phyloP scores from a whole-genome alignment of 1,140 invertebrate genomes.

The Drosophila nigrodunni region DNA sequence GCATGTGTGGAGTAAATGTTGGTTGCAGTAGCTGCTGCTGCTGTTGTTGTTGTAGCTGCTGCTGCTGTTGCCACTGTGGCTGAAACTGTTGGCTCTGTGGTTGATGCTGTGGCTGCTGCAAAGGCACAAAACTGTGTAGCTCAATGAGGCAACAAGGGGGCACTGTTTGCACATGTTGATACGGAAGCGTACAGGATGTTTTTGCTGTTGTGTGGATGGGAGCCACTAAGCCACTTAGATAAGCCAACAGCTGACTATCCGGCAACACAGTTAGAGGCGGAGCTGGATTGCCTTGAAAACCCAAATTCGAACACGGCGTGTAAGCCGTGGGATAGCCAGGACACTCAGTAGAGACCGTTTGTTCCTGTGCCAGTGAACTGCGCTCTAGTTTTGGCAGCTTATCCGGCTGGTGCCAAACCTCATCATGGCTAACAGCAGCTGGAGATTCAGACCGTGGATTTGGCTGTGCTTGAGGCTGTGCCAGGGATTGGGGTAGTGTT shows the following conservation, averaged over 20 bases:
- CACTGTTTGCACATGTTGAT: not conserved
- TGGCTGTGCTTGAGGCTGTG: not conserved
- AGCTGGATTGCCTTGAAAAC: not conserved
- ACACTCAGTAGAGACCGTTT: not conserved
- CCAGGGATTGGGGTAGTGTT: not conserved
- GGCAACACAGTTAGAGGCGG: not conserved
- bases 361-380: not conserved
- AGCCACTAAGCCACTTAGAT: not conserved
- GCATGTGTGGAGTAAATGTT: constrained; percentile 10
- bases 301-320: not conserved
- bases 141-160: constrained; percentile 25
- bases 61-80: not conserved
- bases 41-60: constrained; percentile 6
- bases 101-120: constrained; percentile 3
- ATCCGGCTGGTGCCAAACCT: not conserved
- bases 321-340: not conserved
- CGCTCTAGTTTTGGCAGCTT: not conserved
- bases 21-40: not conserved
- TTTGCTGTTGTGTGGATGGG: constrained; percentile 8
- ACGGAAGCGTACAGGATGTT: not conserved
- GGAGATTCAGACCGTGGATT: not conserved
- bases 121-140: constrained; percentile 20
- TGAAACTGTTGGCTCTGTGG: not conserved
- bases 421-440: too few relatives aligned
- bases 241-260: constrained; percentile 4